These are phyloP conservation scores for Prionace glauca DNA, from an alignment of 2,797 vertebrate species.

Conservation along the genomic window DNA sequence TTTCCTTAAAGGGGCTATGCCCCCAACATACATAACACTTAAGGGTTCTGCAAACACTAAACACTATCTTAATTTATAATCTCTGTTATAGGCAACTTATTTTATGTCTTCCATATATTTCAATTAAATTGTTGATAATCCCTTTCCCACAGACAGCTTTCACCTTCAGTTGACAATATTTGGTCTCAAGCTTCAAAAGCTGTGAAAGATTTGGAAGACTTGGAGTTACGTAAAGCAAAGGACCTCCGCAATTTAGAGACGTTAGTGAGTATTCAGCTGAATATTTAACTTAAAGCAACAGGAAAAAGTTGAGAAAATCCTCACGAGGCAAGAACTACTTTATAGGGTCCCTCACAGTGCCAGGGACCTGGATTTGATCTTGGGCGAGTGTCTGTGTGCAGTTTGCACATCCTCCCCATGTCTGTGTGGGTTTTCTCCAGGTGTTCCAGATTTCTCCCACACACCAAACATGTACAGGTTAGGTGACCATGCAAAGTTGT, in stretches of 20 bases:
- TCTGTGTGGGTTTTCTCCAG: too few species aligned
- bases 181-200: not conserved
- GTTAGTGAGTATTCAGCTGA: not conserved
- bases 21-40: not conserved
- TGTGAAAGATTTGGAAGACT: not conserved
- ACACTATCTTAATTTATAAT: not conserved
- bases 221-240: not conserved
- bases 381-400: too few species aligned
- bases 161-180: not conserved
- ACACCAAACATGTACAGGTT: too few species aligned
- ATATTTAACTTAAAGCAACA: not conserved
- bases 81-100: not conserved
- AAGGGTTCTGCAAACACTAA: not conserved
- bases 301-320: not conserved
- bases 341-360: too few species aligned
- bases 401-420: too few species aligned
- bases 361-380: too few species aligned
- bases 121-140: not conserved
- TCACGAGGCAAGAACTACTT: not conserved
- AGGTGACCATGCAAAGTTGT: too few species aligned
- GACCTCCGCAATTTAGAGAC: not conserved
- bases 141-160: not conserved
- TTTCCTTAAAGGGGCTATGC: too few species aligned
- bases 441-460: too few species aligned
- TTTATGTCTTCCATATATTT: conserved; percentile 1